Conservation (phyloP, 2,113 vertebrate species). For the Danio rerio region DNA sequence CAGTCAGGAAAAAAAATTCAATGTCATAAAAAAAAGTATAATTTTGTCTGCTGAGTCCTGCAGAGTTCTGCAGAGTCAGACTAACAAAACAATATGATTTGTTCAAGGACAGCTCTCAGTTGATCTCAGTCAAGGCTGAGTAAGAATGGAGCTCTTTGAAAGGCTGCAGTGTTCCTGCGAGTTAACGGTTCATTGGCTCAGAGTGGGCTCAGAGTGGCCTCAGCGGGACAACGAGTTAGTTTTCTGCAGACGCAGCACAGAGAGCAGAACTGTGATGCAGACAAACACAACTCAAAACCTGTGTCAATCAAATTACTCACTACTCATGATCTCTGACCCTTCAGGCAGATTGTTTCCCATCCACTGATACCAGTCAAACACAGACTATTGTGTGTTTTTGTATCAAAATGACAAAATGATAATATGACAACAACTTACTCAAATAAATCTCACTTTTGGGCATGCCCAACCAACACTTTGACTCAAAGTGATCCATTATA, state of each 20-base stretch:
- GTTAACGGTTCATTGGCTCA: background rate
- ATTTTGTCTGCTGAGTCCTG: background rate
- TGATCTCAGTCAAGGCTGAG: constrained; percentile 7
- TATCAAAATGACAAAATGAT: too few species aligned
- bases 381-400: too few species aligned
- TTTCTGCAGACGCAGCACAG: constrained; percentile 1
- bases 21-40: background rate
- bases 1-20: too few species aligned
- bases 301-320: background rate
- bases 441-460: too few species aligned
- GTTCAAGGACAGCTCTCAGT: background rate
- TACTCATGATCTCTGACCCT: background rate
- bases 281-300: constrained; percentile 3
- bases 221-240: background rate
- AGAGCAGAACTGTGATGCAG: constrained; percentile 5
- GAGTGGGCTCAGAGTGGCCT: background rate
- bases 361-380: constrained; percentile 15
- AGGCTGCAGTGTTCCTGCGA: constrained; percentile 5
- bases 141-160: constrained; percentile 10
- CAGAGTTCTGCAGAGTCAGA: background rate
- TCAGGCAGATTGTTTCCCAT: constrained; percentile 30
- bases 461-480: too few species aligned
- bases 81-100: constrained; percentile 3
- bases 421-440: too few species aligned
- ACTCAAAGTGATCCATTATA: too few species aligned